Evolutionary conservation across 2,113 vertebrate genomes (phyloP).

Genomic region (Daboia siamensis): DNA sequence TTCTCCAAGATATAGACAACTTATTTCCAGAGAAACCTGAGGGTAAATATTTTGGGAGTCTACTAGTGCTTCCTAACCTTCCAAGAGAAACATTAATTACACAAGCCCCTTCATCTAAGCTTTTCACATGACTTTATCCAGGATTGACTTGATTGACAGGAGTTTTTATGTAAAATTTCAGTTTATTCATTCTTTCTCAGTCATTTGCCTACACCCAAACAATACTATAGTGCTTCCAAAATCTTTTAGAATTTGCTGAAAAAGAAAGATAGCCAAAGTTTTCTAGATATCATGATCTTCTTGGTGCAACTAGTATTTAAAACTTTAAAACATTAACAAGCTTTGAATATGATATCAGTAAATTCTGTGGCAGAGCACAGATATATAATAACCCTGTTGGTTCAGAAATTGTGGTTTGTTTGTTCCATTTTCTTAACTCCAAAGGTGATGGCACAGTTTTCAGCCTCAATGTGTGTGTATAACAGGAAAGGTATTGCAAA

Average conservation of each 20-base stretch:
- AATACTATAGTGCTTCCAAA: neutral
- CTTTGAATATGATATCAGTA: neutral
- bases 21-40: neutral
- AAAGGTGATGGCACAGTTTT: neutral
- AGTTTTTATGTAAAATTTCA: neutral
- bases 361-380: neutral
- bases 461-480: too few species aligned
- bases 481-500: neutral
- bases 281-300: neutral
- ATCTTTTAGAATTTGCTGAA: neutral
- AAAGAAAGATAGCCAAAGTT: neutral
- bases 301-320: neutral
- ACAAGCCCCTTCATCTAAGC: neutral
- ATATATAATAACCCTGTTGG: neutral
- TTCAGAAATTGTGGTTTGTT: neutral
- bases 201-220: neutral
- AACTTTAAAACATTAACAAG: neutral
- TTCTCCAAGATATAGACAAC: neutral
- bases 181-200: neutral
- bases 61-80: neutral
- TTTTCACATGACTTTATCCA: neutral
- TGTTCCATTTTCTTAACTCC: neutral
- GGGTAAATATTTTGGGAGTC: neutral
- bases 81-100: neutral
- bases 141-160: neutral